These are phyloP conservation scores for Gambelia wislizenii DNA, from an alignment of 2,797 vertebrate species.

Conservation along the genomic window DNA sequence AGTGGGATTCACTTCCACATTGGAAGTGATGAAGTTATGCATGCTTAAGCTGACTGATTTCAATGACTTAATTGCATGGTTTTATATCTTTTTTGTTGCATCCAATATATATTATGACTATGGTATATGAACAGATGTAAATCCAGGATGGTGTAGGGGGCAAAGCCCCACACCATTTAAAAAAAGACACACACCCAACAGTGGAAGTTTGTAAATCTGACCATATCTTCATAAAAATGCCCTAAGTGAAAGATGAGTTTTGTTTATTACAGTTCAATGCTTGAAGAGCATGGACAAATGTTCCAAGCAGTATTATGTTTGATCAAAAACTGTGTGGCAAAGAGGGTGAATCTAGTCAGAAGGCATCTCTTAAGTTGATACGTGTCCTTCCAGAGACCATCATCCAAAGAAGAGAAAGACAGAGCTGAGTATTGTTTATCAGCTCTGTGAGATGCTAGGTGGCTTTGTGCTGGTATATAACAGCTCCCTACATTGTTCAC, in stretches of 20 bases:
- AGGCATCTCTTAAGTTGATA: not conserved
- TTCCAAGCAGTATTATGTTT: conserved; percentile 1
- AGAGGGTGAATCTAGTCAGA: not conserved
- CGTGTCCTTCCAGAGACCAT: not conserved
- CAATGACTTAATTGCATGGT: not conserved
- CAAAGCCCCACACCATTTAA: not conserved
- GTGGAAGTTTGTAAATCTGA: not conserved
- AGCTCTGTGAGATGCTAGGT: not conserved
- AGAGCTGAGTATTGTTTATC: conserved; percentile 11
- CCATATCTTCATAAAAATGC: not conserved
- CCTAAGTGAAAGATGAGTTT: not conserved
- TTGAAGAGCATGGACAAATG: not conserved
- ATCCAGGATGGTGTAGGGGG: not conserved
- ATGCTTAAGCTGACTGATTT: not conserved
- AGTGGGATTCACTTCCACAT: not conserved
- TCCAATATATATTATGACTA: not conserved
- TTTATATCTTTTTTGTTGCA: not conserved
- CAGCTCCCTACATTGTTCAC: not conserved
- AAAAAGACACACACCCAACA: not conserved
- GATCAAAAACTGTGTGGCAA: not conserved
- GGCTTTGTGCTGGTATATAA: conserved; percentile 24
- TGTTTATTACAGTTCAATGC: not conserved
- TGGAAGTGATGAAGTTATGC: no score
- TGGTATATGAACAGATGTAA: not conserved
- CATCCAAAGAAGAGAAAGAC: not conserved